These are phyloP conservation scores for Tympanoctomys barrerae DNA, from an alignment of 2,797 vertebrate genomes.

Conservation along the genomic window DNA sequence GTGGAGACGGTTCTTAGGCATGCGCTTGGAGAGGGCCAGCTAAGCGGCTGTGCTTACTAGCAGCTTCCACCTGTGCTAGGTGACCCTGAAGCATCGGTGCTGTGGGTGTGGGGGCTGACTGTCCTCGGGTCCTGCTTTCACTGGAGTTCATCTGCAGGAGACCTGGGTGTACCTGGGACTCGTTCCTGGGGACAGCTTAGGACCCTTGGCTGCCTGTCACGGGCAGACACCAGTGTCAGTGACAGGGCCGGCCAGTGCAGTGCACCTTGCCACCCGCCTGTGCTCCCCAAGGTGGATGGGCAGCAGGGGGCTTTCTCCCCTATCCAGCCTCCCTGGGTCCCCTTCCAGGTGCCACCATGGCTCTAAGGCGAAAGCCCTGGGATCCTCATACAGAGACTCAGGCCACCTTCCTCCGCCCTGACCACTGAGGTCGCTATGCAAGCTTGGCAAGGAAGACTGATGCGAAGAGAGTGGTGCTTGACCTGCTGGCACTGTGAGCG, in stretches of 20 bases:
- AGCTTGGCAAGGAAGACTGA: not conserved
- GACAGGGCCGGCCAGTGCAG: not conserved
- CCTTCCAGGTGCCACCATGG: not conserved
- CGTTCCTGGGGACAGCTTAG: not conserved
- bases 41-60: no score
- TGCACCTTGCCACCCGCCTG: no score
- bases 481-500: not conserved
- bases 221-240: not conserved
- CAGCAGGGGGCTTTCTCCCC: not conserved
- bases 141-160: not conserved
- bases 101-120: not conserved
- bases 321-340: rapidly evolving
- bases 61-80: not conserved
- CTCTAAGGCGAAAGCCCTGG: not conserved
- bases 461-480: not conserved
- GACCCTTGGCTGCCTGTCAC: not conserved
- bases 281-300: not conserved
- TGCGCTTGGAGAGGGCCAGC: not conserved
- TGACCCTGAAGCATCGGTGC: not conserved
- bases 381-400: not conserved
- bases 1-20: not conserved
- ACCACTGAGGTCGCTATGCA: not conserved
- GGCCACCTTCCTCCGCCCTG: not conserved
- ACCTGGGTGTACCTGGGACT: not conserved
- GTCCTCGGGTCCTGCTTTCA: not conserved